phyloP scores from a whole-genome alignment of 2,113 vertebrate species.

The Rattus rattus region DNA sequence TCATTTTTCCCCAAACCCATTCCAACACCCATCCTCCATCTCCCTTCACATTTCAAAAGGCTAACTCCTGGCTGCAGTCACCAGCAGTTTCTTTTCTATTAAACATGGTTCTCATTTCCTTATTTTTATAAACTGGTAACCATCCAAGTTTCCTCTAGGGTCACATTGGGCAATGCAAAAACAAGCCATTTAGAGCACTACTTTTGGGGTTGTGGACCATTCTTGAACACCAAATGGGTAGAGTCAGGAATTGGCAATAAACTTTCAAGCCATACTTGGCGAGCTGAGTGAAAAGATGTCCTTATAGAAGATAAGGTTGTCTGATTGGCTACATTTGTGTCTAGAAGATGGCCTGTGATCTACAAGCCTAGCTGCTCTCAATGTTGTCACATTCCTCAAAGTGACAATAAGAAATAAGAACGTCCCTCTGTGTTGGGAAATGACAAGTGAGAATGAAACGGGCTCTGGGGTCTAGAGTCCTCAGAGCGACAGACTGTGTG shows the following conservation, averaged over 20 bases:
- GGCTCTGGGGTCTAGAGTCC: background rate
- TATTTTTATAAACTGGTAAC: conserved; percentile 71
- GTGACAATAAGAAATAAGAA: conserved; percentile 13
- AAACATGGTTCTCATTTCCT: conserved; percentile 74
- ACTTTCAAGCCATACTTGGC: conserved; percentile 13
- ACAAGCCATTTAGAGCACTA: conserved; percentile 45
- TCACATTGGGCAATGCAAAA: conserved; percentile 44
- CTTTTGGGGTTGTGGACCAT: conserved; percentile 22
- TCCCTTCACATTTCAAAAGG: conserved; percentile 66
- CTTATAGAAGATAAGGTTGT: conserved; percentile 33
- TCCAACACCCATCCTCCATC: background rate
- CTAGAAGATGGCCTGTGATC: background rate
- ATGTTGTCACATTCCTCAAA: background rate
- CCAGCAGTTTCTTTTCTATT: conserved; percentile 46
- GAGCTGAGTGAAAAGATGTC: conserved; percentile 20
- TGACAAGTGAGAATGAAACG: background rate
- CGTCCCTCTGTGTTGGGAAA: background rate
- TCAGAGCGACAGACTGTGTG: background rate
- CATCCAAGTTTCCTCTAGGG: conserved; percentile 54
- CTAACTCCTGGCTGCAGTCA: conserved; percentile 44
- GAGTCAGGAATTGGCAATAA: conserved; percentile 43
- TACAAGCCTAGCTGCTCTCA: background rate
- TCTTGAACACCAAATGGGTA: conserved; percentile 49
- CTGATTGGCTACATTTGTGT: background rate
- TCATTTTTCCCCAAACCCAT: conserved; percentile 5